A percentile compares a stretch with the other conserved stretches of the same genome.
phyloP scores from a whole-genome alignment of 2,113 vertebrate genomes.

The Numida meleagris region DNA sequence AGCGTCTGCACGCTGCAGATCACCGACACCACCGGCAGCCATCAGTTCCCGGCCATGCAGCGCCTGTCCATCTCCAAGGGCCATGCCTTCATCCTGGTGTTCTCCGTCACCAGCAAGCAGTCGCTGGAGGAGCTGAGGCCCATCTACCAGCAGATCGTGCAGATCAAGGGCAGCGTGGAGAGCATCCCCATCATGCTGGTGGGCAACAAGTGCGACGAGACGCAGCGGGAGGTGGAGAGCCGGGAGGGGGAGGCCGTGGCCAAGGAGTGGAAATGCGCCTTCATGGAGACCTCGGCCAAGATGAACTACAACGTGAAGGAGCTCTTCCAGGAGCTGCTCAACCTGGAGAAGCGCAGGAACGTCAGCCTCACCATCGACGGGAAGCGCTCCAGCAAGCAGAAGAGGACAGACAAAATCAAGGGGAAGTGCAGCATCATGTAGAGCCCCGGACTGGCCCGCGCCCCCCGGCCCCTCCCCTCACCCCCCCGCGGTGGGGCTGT shows the following conservation, averaged over 20 bases:
- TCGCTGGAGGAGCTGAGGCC: conserved; percentile 96
- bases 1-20: conserved; percentile 97
- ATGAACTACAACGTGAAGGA: conserved; percentile 98
- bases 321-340: conserved; percentile 98
- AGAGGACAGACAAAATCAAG: conserved; percentile 94
- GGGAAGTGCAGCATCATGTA: conserved; percentile 95
- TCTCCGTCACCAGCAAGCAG: conserved; percentile 95
- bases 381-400: conserved; percentile 91
- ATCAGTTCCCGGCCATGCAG: conserved; percentile 99
- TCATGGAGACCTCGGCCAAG: conserved; percentile 99
- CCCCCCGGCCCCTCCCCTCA: background rate
- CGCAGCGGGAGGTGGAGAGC: conserved; percentile 93
- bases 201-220: conserved; percentile 97
- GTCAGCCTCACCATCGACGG: conserved; percentile 95
- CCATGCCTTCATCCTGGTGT: conserved; percentile 97
- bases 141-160: conserved; percentile 94
- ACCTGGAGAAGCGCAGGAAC: conserved; percentile 93
- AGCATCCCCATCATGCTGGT: conserved; percentile 96
- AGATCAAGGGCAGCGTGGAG: conserved; percentile 94
- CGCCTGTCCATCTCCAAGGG: conserved; percentile 97
- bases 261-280: conserved; percentile 94
- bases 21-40: conserved; percentile 96
- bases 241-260: conserved; percentile 92
- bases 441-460: background rate
- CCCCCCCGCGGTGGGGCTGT: background rate